Evolutionary conservation across 2,113 vertebrate genomes (phyloP), one percentile per base, ranked within the genome.

Genomic region (Glaucomys volans): DNA sequence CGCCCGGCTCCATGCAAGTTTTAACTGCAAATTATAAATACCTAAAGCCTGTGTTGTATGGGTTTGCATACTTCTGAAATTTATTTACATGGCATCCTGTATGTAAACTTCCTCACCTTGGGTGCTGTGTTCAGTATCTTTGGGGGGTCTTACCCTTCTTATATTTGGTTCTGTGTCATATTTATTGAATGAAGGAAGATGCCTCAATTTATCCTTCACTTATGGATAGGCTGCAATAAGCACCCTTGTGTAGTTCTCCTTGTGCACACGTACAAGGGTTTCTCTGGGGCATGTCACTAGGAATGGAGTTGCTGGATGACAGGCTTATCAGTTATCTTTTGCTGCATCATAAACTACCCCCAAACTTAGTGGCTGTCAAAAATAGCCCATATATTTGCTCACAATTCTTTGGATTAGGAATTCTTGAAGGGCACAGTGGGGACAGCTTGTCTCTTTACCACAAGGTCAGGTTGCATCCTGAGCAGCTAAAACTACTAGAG

Each of bases 301-400:
- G 66, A 93, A 90, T n/a, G n/a, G 67, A 87, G 81, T 90, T 62
- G 80, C 76, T 69, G 40, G 72, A 8, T 94, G 87, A 69, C 72
- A 77, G 83, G 44, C 62, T 77, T 88, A 64, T 94, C 80, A 35
- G 18, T 95, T 96, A 92, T 81, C 92, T 87, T 18, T 92, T 32
- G 20, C 62, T 50, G 47, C 28, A 26, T 57, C 85, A 74, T 90
- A 94, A 95, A 92, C 76, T 92, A 81, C 18, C 44, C 74, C 69
- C 52, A 37, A 90, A 93, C 69, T 47, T 80, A 18, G 28, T 40
- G 59, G 62, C 54, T 94, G 79, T 80, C 84, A 90, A 89, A 40
- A 87, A 42, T 10, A 94, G 57, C 82, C 7, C 22, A 66, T 96
- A 77, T 59, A 91, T 94, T 67, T 47, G 82, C 28, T 89, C 16